Percentiles rank a stretch among this genome's conserved stretches.
Conservation (phyloP, 1,140 invertebrate genomes). For the Neuroterus valhalla region DNA sequence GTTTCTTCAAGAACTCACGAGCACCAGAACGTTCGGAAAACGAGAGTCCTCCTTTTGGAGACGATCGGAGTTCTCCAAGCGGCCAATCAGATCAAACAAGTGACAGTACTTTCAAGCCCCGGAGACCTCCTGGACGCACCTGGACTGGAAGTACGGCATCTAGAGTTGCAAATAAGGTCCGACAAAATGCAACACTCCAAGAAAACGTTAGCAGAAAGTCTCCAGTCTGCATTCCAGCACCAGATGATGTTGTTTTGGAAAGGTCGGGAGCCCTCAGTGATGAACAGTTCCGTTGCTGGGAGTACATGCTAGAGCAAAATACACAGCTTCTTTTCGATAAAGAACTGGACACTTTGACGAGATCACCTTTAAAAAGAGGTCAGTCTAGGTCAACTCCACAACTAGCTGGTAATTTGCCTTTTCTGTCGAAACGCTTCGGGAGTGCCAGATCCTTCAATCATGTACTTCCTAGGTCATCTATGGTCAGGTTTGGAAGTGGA, state of each 20-base stretch:
- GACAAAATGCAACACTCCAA: constrained; percentile 68
- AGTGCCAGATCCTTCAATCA: constrained; percentile 85
- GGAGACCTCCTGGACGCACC: constrained; percentile 64
- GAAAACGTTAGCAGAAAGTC: constrained; percentile 58
- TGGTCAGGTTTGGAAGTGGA: constrained; percentile 69
- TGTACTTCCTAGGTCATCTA: constrained; percentile 63
- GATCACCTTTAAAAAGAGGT: constrained; percentile 68
- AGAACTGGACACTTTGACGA: constrained; percentile 87
- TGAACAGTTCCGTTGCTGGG: constrained; percentile 94
- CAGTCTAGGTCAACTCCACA: constrained; percentile 73
- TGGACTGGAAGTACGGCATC: constrained; percentile 66
- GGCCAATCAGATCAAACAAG: constrained; percentile 86
- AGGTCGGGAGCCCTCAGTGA: constrained; percentile 80
- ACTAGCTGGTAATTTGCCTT: constrained; percentile 69
- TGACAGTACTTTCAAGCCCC: constrained; percentile 76
- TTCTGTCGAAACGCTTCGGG: constrained; percentile 85
- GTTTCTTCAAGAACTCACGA: constrained; percentile 59
- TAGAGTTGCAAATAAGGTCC: constrained; percentile 62
- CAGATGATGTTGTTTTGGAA: constrained; percentile 76
- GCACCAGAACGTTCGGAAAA: constrained; percentile 52
- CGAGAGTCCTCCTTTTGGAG: constrained; percentile 66
- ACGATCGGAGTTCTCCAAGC: constrained; percentile 85
- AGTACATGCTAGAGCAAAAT: constrained; percentile 94
- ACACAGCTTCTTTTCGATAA: constrained; percentile 91
- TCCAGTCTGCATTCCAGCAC: constrained; percentile 53